phyloP scores from a whole-genome alignment of 2,113 vertebrate genomes.

The Miniopterus natalensis region DNA sequence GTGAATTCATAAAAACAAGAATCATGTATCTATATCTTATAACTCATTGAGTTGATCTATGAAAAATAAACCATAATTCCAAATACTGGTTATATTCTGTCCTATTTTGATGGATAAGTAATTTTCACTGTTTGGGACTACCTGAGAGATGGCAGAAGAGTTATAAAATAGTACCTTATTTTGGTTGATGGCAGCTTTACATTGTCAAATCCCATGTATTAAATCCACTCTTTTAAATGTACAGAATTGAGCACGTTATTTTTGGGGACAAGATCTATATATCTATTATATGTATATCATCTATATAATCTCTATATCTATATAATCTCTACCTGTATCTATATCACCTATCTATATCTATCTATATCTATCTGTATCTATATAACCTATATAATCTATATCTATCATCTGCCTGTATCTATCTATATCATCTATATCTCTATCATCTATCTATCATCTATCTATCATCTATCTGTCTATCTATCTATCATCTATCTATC shows the following conservation, averaged over 20 bases:
- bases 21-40: neutral
- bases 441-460: too few relatives aligned
- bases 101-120: neutral
- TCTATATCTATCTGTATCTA: too few relatives aligned
- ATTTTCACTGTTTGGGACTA: neutral
- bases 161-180: neutral
- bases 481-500: too few relatives aligned
- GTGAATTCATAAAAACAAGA: constrained; percentile 31
- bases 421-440: too few relatives aligned
- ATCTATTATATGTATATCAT: neutral
- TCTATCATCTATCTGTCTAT: too few relatives aligned
- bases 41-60: neutral
- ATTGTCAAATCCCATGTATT: neutral
- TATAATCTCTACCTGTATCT: neutral
- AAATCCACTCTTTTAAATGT: neutral
- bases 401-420: too few relatives aligned
- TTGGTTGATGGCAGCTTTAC: neutral
- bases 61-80: neutral
- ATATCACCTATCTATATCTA: neutral
- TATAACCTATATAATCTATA: too few relatives aligned
- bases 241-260: neutral
- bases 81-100: neutral
- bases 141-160: neutral
- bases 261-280: neutral
- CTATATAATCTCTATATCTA: neutral